Evolutionary conservation across 2,113 vertebrate species (phyloP).

Genomic region (Panurus biarmicus): DNA sequence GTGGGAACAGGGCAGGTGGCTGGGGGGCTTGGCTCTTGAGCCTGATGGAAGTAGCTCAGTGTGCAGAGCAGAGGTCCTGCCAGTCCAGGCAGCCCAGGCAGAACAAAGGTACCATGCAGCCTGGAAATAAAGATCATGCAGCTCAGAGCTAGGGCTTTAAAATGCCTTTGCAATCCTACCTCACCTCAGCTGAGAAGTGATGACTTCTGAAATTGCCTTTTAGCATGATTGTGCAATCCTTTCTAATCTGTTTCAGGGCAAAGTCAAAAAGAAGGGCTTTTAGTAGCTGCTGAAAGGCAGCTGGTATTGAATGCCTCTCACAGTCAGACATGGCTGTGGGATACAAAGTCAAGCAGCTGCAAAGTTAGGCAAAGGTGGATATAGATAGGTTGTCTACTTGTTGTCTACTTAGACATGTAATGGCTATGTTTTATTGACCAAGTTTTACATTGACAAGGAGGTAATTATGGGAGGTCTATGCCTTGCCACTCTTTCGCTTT

Average conservation of each 20-base stretch:
- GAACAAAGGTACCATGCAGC: fast-evolving
- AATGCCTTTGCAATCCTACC: background rate
- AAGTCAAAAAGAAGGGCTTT: background rate
- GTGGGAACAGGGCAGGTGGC: fast-evolving
- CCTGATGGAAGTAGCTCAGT: background rate
- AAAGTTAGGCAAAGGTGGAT: background rate
- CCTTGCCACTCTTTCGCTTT: background rate
- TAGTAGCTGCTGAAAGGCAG: background rate
- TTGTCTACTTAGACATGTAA: background rate
- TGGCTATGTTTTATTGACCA: background rate
- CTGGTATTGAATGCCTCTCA: background rate
- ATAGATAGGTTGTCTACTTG: background rate
- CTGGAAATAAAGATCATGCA: background rate
- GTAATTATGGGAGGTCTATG: background rate
- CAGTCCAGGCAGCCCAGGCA: no score
- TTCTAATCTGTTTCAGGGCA: background rate
- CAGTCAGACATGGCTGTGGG: background rate
- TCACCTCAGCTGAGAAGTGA: background rate
- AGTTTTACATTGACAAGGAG: background rate
- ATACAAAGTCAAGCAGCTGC: background rate
- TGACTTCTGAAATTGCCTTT: background rate
- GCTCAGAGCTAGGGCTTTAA: background rate
- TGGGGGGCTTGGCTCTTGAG: background rate
- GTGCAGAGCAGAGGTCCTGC: background rate
- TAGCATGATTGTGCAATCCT: background rate